A percentile compares a stretch with the other conserved stretches of the same genome.
These are phyloP conservation scores for Plagiodera versicolora DNA, from an alignment of 2,888 invertebrate species.

Conservation along the genomic window DNA sequence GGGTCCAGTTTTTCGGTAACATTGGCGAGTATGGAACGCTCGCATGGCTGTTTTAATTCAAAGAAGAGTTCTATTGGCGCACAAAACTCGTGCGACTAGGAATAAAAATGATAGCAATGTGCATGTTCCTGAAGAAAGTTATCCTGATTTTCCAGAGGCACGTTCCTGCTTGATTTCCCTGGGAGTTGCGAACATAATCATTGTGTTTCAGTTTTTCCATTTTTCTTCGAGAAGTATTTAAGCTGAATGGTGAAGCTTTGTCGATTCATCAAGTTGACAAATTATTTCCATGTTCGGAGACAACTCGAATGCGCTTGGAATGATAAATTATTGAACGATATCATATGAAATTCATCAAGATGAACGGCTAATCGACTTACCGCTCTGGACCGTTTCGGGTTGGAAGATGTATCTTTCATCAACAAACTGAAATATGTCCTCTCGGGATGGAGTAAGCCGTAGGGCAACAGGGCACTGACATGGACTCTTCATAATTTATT, in stretches of 20 bases:
- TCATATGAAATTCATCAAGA: background rate
- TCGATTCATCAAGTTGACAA: background rate
- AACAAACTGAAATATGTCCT: no score
- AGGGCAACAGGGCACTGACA: no score
- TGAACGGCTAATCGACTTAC: background rate
- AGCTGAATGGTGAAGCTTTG: background rate
- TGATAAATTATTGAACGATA: background rate
- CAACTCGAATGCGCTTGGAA: background rate
- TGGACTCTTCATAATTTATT: no score
- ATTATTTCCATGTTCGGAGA: background rate
- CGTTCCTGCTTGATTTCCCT: background rate
- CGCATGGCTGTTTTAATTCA: no score
- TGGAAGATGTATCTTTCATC: no score
- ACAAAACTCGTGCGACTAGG: no score
- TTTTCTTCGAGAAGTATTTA: background rate
- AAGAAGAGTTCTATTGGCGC: no score
- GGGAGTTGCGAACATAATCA: background rate
- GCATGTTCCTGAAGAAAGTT: background rate
- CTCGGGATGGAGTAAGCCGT: no score
- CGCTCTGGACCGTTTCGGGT: no score
- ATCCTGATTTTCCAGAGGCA: background rate
- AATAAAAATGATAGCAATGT: background rate
- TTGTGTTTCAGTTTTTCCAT: background rate
- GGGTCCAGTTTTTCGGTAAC: no score
- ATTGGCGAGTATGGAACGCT: no score